A percentile compares a stretch with the other conserved stretches of the same genome.
phyloP scores from a whole-genome alignment of 2,113 vertebrate species.

The Melospiza melodia region DNA sequence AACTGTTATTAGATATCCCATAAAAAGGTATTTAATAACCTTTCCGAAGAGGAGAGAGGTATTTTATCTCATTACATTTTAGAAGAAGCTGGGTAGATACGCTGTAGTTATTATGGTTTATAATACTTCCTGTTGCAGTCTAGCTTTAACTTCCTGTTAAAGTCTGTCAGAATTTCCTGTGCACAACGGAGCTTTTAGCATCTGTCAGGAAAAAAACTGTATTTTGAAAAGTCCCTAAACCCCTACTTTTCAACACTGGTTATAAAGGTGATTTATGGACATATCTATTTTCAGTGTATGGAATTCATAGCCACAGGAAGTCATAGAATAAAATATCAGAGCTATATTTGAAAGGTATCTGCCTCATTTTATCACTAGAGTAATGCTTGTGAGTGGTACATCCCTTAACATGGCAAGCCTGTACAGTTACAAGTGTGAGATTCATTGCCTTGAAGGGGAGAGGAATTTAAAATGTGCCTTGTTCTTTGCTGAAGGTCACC shows the following conservation, averaged over 20 bases:
- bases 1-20: background rate
- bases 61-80: background rate
- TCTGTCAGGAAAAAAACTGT: background rate
- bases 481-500: background rate
- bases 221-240: constrained; percentile 42
- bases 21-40: constrained; percentile 19
- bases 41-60: background rate
- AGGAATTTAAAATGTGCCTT: background rate
- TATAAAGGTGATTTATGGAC: constrained; percentile 40
- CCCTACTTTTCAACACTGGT: background rate
- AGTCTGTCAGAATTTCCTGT: background rate
- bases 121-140: background rate
- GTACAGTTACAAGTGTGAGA: background rate
- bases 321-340: constrained; percentile 12
- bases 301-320: constrained; percentile 21
- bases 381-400: background rate
- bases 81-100: background rate
- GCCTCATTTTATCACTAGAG: constrained; percentile 16
- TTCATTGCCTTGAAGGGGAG: background rate
- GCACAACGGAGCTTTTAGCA: background rate
- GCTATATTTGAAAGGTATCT: constrained; percentile 29
- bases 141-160: background rate
- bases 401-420: background rate
- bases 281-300: background rate
- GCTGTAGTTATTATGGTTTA: background rate